These are phyloP conservation scores for Galagoides demidoff DNA, from an alignment of 2,797 vertebrate genomes.

Conservation along the genomic window DNA sequence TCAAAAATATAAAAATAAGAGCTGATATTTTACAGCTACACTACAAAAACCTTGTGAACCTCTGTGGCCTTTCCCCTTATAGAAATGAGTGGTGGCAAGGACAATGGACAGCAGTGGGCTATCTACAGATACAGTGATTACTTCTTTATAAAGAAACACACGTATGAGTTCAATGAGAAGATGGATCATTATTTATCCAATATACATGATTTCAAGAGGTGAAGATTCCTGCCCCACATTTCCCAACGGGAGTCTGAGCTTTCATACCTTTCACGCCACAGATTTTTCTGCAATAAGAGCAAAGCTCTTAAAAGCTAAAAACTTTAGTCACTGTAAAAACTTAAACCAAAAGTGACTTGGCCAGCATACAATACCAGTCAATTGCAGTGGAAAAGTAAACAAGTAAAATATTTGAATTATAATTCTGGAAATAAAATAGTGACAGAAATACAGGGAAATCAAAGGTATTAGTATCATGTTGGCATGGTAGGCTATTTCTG, in stretches of 20 bases:
- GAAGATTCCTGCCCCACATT: not conserved
- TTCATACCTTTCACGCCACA: not conserved
- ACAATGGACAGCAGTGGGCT: not conserved
- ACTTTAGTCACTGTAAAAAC: slow-evolving; percentile 15
- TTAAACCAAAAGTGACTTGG: slow-evolving; percentile 36
- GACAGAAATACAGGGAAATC: slow-evolving; percentile 46
- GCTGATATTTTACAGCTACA: not conserved
- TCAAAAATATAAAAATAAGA: slow-evolving; percentile 16
- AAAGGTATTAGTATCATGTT: slow-evolving; percentile 11
- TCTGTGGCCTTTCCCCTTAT: not conserved
- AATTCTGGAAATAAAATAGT: slow-evolving; percentile 46
- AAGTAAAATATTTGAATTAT: slow-evolving; percentile 9
- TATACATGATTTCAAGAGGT: not conserved
- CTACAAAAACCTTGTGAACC: not conserved
- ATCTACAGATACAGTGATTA: not conserved
- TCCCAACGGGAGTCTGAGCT: not conserved
- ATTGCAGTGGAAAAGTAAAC: slow-evolving; percentile 22
- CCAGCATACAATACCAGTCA: not conserved
- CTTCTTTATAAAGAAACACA: not conserved
- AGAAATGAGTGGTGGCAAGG: not conserved
- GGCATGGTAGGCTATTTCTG: not conserved
- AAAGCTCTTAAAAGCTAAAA: not conserved
- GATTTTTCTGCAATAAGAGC: not conserved
- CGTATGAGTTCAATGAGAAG: not conserved
- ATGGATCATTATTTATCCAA: not conserved